These are phyloP conservation scores for Lysandra coridon DNA, from an alignment of 2,888 invertebrate genomes.

Conservation along the genomic window DNA sequence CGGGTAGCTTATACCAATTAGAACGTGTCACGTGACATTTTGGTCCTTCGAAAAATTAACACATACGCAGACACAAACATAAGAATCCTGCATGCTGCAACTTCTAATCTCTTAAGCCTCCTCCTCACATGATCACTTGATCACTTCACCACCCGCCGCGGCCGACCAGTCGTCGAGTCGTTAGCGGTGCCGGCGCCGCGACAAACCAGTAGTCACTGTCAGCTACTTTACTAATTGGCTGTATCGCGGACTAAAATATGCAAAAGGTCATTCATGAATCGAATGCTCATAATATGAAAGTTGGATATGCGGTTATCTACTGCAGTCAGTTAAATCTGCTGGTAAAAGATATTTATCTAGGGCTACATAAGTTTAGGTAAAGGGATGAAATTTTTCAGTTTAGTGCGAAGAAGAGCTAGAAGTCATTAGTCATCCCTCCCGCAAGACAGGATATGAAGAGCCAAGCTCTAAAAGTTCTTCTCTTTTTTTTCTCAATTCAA, in stretches of 20 bases:
- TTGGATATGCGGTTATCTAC: background rate
- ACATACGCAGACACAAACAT: background rate
- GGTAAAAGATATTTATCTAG: no score
- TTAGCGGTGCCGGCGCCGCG: background rate
- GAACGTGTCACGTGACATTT: background rate
- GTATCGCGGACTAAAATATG: background rate
- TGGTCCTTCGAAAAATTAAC: background rate
- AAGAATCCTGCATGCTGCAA: background rate
- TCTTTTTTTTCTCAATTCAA: no score
- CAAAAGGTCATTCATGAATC: background rate
- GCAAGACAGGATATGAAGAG: no score
- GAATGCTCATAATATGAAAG: background rate
- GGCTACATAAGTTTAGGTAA: no score
- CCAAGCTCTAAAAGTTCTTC: no score
- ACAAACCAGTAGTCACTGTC: conserved; percentile 10
- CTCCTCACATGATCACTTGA: no score
- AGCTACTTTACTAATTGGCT: background rate
- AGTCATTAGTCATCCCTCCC: no score
- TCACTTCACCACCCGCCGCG: background rate
- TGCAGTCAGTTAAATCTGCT: no score
- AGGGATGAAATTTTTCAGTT: no score
- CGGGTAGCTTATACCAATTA: background rate
- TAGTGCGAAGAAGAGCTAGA: no score
- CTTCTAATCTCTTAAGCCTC: no score
- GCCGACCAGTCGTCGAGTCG: background rate